Evolutionary conservation across 2,113 vertebrate genomes (phyloP).

Genomic region (Rhinoderma darwinii): DNA sequence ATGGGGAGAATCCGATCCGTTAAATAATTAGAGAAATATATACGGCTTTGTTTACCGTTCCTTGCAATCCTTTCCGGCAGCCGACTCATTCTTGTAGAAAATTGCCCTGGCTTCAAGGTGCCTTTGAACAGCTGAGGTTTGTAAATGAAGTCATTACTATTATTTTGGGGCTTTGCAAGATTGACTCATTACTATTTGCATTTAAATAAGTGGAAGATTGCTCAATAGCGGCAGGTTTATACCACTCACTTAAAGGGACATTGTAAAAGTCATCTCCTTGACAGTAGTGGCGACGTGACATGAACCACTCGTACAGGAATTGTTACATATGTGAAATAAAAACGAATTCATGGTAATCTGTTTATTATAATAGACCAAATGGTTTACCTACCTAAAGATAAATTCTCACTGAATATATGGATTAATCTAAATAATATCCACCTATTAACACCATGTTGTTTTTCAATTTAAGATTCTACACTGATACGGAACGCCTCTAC

Average conservation of each 20-base stretch:
- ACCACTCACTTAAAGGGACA: slow-evolving; percentile 3
- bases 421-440: no score
- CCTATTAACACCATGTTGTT: no score
- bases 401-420: neutral
- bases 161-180: slow-evolving; percentile 21
- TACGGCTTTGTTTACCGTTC: slow-evolving; percentile 35
- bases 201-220: slow-evolving; percentile 30
- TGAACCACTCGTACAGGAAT: no score
- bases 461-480: no score
- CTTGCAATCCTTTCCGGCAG: neutral
- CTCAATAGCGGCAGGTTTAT: neutral
- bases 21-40: slow-evolving; percentile 35
- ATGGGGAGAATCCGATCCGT: neutral
- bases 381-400: neutral
- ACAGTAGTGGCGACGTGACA: neutral
- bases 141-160: slow-evolving; percentile 29
- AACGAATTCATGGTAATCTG: no score
- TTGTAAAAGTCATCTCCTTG: neutral
- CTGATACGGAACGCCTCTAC: no score
- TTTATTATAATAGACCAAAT: no score
- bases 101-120: slow-evolving; percentile 33
- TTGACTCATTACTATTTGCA: slow-evolving; percentile 29
- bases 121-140: slow-evolving; percentile 36
- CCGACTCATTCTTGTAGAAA: slow-evolving; percentile 43
- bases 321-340: no score